Evolutionary conservation across 2,113 vertebrate genomes (phyloP), one percentile per base, ranked within the genome.

Genomic region (Pipra filicauda): DNA sequence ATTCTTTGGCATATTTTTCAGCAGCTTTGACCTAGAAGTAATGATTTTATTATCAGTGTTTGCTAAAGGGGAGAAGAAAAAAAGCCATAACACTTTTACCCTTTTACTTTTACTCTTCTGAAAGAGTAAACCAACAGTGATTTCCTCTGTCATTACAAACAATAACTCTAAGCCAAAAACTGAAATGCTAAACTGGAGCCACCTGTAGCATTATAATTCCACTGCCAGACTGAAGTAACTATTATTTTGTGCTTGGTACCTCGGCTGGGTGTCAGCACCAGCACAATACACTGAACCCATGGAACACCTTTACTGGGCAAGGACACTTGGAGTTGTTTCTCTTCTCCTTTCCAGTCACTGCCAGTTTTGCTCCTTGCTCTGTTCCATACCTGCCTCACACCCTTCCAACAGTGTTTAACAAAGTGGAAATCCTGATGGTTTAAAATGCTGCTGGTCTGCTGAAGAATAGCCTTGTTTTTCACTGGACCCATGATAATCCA

Each of bases 231-330:
- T 31, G 37, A 64, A 85, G 33, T 19, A 69, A n/a, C 37, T n/a
- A 10, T 11, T 30, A 18, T 26, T 46, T 43, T 51, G 20, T 18
- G 12, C 51, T 49, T 11, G 30, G 26, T 48, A 30, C 49, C n/a
- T 33, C 23, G 22, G 35, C 67, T 14, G 41, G 58, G 43, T n/a
- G 31, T 37, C 0, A 0, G 55, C n/a, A 64, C 44, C 1, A 3
- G 43, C 2, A 19, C 44, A 74, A 41, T 39, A 9, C 39, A 39
- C 39, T 39, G 39, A n/a, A n/a, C n/a, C n/a, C n/a, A 39, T 39
- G 39, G 39, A 39, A 39, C 24, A 13, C 1, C 5, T 54, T n/a
- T 27, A 58, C 9, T 4, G 23, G 46, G 57, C n/a, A 59, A 54
- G 28, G 27, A 72, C 18, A 5, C 59, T 61, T 41, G 12, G 1